phyloP scores from a whole-genome alignment of 2,888 invertebrate genomes.

The Euproctis similis region DNA sequence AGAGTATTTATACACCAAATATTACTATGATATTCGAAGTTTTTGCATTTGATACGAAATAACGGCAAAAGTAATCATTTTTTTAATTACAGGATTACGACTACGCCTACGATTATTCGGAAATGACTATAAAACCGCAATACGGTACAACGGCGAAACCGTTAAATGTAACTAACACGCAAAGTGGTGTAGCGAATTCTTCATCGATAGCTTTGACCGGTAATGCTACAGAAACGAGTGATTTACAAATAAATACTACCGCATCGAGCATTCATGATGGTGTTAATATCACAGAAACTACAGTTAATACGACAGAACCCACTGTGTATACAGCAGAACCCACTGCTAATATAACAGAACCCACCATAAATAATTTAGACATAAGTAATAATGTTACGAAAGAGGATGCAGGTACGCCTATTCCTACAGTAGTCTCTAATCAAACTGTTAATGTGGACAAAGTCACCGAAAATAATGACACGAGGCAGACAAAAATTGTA shows the following conservation, averaged over 20 bases:
- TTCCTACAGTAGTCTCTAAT: no score
- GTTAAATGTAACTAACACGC: slow-evolving; percentile 37
- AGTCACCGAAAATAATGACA: no score
- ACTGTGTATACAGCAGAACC: background rate
- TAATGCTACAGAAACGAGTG: slow-evolving; percentile 8
- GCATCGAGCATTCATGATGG: background rate
- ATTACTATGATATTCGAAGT: no score
- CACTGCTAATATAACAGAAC: no score
- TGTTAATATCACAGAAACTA: background rate
- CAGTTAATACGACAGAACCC: slow-evolving; percentile 1
- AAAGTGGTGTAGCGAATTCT: slow-evolving; percentile 29
- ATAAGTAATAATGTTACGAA: background rate
- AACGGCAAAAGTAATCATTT: background rate
- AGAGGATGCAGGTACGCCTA: no score
- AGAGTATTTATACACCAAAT: no score
- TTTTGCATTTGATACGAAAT: no score
- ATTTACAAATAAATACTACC: slow-evolving; percentile 17
- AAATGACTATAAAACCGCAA: slow-evolving; percentile 81
- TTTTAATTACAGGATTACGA: slow-evolving; percentile 78
- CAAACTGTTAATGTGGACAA: no score
- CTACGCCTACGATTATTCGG: slow-evolving; percentile 83
- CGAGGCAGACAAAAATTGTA: no score
- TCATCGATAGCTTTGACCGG: slow-evolving; percentile 16
- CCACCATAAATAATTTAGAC: no score
- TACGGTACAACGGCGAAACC: slow-evolving; percentile 61